Percentiles rank a stretch among this genome's conserved stretches.
Evolutionary conservation across 1,140 invertebrate genomes (phyloP).

Genomic region (Acromyrmex echinatior): DNA sequence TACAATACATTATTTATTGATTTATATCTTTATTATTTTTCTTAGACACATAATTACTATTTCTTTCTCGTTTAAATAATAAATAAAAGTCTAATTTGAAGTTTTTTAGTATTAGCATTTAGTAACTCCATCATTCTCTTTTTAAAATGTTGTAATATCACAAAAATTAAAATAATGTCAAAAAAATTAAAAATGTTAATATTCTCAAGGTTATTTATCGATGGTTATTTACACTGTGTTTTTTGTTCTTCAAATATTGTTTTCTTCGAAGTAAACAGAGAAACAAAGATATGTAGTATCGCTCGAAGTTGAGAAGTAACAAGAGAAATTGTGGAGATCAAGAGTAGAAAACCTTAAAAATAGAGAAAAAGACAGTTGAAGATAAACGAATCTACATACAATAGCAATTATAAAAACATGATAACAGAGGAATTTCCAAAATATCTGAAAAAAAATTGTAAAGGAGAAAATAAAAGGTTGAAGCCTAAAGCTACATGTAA

Average conservation of each 20-base stretch:
- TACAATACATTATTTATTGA: background rate
- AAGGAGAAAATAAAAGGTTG: no score
- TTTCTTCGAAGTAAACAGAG: background rate
- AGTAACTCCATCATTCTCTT: background rate
- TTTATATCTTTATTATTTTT: background rate
- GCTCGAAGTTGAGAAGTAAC: background rate
- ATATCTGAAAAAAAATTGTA: no score
- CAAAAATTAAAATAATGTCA: slow-evolving; percentile 3
- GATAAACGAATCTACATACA: no score
- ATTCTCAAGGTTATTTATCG: background rate
- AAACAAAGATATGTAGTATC: background rate
- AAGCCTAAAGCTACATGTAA: no score
- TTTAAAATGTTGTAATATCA: background rate
- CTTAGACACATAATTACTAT: background rate
- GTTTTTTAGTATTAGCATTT: background rate
- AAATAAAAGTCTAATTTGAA: background rate
- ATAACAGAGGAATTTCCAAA: no score
- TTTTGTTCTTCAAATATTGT: no score
- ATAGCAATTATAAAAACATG: no score
- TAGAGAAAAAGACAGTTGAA: no score
- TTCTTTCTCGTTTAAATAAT: background rate
- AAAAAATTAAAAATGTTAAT: background rate
- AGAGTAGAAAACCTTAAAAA: no score
- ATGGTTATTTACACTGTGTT: background rate
- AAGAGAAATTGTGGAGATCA: no score